A percentile compares a stretch with the other conserved stretches of the same genome.
Conservation (phyloP, 1,140 invertebrate genomes). For the Panagrolaimus sp. region DNA sequence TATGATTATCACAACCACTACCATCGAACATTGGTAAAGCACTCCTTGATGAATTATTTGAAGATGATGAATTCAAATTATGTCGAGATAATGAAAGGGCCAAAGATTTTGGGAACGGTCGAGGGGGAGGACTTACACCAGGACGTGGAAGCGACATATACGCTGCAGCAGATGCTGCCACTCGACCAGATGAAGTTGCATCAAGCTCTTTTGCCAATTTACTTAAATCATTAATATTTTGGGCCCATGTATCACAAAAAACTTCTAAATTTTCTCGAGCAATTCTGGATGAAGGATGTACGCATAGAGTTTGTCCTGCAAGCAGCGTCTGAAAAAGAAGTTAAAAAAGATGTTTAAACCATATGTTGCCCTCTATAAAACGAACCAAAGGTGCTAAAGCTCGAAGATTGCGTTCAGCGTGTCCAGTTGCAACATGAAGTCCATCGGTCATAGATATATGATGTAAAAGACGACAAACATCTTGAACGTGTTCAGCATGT, state of each 20-base stretch:
- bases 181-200: constrained; percentile 75
- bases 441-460: constrained; percentile 88
- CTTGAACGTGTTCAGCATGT: constrained; percentile 82
- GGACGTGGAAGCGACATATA: constrained; percentile 88
- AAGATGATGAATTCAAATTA: neutral
- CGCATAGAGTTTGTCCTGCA: constrained; percentile 80
- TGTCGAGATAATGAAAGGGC: neutral
- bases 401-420: constrained; percentile 84
- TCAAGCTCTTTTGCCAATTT: constrained; percentile 67
- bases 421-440: constrained; percentile 87
- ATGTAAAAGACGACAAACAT: constrained; percentile 87
- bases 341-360: neutral
- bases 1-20: neutral
- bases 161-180: constrained; percentile 73
- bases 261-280: constrained; percentile 95
- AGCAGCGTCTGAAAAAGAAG: constrained; percentile 81
- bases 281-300: constrained; percentile 85
- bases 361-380: neutral
- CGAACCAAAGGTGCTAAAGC: constrained; percentile 66
- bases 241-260: constrained; percentile 86
- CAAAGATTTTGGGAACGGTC: neutral
- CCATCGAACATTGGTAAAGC: no score
- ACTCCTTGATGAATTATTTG: no score
- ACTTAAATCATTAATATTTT: constrained; percentile 67
- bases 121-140: constrained; percentile 68